These are phyloP conservation scores for Neotoma lepida DNA, from an alignment of 2,113 vertebrate genomes.

Conservation along the genomic window DNA sequence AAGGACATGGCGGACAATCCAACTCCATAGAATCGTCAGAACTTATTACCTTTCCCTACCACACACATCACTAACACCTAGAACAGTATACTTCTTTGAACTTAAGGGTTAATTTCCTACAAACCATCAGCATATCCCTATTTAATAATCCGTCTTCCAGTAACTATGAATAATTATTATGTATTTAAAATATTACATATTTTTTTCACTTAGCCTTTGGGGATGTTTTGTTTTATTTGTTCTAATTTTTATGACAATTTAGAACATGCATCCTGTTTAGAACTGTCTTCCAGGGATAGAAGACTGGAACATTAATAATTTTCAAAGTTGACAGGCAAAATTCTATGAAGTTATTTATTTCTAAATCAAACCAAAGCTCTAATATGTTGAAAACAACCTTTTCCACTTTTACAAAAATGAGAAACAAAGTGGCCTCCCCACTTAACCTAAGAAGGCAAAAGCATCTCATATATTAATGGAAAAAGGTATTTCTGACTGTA, in stretches of 20 bases:
- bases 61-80: background rate
- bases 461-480: background rate
- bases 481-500: background rate
- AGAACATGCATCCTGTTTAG: background rate
- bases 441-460: background rate
- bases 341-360: background rate
- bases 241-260: background rate
- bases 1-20: background rate
- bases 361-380: background rate
- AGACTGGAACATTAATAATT: background rate
- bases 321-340: background rate
- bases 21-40: background rate
- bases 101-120: background rate
- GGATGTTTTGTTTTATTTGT: background rate
- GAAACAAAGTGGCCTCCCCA: background rate
- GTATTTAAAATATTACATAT: background rate
- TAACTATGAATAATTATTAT: background rate
- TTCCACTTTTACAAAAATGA: background rate
- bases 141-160: background rate
- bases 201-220: background rate
- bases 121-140: background rate
- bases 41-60: background rate
- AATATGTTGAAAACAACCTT: background rate
- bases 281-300: background rate
- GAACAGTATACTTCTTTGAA: background rate